A percentile compares a stretch with the other conserved stretches of the same genome.
Evolutionary conservation across 1,140 invertebrate genomes (phyloP).

Genomic region (Zaprionus inermis): DNA sequence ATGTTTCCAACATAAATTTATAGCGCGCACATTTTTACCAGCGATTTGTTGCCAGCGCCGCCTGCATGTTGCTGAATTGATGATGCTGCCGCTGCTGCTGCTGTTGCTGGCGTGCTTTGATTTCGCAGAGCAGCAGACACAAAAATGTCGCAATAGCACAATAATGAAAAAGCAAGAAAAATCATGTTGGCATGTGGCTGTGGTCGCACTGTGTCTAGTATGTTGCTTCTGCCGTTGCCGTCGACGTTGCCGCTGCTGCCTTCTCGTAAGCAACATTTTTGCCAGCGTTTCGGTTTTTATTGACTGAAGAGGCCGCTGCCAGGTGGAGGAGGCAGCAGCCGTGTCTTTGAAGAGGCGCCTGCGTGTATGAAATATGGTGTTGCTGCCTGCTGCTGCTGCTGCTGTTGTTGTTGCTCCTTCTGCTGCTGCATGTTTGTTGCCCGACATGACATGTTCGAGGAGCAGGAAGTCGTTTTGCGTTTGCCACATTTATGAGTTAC

Average conservation of each 20-base stretch:
- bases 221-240: conserved; percentile 35
- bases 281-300: conserved; percentile 67
- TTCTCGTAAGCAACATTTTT: conserved; percentile 70
- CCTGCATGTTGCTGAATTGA: conserved; percentile 62
- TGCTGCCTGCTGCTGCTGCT: conserved; percentile 21
- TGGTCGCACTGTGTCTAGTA: conserved; percentile 12
- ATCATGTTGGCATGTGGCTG: conserved; percentile 75
- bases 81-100: conserved; percentile 44
- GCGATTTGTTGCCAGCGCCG: conserved; percentile 70
- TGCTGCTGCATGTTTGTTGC: conserved; percentile 64
- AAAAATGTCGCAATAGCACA: conserved; percentile 79
- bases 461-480: conserved; percentile 80
- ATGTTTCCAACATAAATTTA: conserved; percentile 81
- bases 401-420: conserved; percentile 21
- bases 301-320: conserved; percentile 78
- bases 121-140: conserved; percentile 71
- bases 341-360: conserved; percentile 75
- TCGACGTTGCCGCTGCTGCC: conserved; percentile 24
- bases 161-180: conserved; percentile 79
- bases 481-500: conserved; percentile 78
- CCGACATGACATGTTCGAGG: conserved; percentile 75
- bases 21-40: conserved; percentile 74
- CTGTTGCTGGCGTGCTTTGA: conserved; percentile 67
- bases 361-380: conserved; percentile 76
- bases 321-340: conserved; percentile 24